These are phyloP conservation scores for Tachysurus vachellii DNA, from an alignment of 2,113 vertebrate species.

Conservation along the genomic window DNA sequence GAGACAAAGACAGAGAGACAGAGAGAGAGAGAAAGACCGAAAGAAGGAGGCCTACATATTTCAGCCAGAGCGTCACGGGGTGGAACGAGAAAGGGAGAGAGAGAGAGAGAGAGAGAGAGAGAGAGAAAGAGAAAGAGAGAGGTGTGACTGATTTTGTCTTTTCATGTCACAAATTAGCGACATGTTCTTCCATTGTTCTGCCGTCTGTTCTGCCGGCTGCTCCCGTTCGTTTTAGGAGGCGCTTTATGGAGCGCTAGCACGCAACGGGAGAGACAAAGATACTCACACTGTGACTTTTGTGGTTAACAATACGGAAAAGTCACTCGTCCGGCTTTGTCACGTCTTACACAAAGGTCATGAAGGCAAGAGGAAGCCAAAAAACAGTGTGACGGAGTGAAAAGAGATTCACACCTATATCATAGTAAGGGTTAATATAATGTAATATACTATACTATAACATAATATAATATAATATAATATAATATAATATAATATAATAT, in stretches of 20 bases:
- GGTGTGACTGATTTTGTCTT: slow-evolving; percentile 55
- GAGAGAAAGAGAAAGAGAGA: slow-evolving; percentile 39
- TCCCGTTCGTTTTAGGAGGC: slow-evolving; percentile 6
- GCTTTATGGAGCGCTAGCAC: slow-evolving; percentile 17
- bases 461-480: background rate
- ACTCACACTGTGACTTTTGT: slow-evolving; percentile 27
- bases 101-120: slow-evolving; percentile 30
- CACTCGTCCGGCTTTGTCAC: slow-evolving; percentile 12
- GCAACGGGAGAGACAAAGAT: slow-evolving; percentile 28
- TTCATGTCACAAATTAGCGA: slow-evolving; percentile 59
- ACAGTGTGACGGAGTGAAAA: background rate
- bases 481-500: background rate
- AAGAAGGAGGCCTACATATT: slow-evolving; percentile 60
- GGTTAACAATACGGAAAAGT: slow-evolving; percentile 26
- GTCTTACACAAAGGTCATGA: background rate
- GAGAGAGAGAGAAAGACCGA: slow-evolving; percentile 46
- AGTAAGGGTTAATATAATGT: background rate
- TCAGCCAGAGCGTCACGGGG: slow-evolving; percentile 62
- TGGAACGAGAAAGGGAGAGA: slow-evolving; percentile 40
- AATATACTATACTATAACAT: background rate
- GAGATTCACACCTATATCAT: background rate
- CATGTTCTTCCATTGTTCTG: slow-evolving; percentile 59
- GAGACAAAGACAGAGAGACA: slow-evolving; percentile 30
- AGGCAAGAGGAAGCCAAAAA: background rate
- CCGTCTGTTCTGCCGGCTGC: slow-evolving; percentile 33